phyloP scores from a whole-genome alignment of 1,140 invertebrate species.

The Drosophila kepulauana region DNA sequence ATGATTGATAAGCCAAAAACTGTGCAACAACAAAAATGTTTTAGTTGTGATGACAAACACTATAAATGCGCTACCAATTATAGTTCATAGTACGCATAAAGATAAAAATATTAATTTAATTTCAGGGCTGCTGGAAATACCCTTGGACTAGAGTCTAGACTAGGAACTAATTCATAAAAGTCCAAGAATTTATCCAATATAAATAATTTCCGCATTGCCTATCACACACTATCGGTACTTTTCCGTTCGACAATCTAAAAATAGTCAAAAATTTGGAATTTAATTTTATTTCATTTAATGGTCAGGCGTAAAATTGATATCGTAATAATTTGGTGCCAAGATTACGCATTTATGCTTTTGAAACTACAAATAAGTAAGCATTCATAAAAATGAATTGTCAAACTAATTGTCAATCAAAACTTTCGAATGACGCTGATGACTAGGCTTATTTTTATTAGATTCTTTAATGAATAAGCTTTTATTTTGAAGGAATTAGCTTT shows the following conservation, averaged over 20 bases:
- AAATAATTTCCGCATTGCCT: not conserved
- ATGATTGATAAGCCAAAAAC: conserved; percentile 60
- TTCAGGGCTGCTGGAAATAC: conserved; percentile 4
- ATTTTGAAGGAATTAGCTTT: not conserved
- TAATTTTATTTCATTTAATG: not conserved
- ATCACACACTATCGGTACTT: conserved; percentile 5
- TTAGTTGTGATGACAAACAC: conserved; percentile 29
- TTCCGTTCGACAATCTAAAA: conserved; percentile 30
- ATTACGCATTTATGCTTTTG: not conserved
- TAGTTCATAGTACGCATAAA: not conserved
- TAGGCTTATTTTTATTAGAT: not conserved
- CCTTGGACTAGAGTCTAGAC: not conserved
- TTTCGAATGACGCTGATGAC: not conserved
- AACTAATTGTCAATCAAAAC: not conserved
- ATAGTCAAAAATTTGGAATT: conserved; percentile 4
- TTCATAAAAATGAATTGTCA: not conserved
- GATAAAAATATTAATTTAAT: conserved; percentile 46
- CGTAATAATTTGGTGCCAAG: not conserved
- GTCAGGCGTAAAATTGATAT: not conserved
- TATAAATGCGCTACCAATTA: not conserved
- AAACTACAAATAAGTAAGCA: not conserved
- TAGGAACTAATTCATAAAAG: conserved; percentile 1
- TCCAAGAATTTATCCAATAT: conserved; percentile 3
- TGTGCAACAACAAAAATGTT: conserved; percentile 24
- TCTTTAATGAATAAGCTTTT: not conserved